Percentiles rank a stretch among this genome's conserved stretches.
These are phyloP conservation scores for Zosterops lateralis DNA, from an alignment of 2,113 vertebrate genomes.

Conservation along the genomic window DNA sequence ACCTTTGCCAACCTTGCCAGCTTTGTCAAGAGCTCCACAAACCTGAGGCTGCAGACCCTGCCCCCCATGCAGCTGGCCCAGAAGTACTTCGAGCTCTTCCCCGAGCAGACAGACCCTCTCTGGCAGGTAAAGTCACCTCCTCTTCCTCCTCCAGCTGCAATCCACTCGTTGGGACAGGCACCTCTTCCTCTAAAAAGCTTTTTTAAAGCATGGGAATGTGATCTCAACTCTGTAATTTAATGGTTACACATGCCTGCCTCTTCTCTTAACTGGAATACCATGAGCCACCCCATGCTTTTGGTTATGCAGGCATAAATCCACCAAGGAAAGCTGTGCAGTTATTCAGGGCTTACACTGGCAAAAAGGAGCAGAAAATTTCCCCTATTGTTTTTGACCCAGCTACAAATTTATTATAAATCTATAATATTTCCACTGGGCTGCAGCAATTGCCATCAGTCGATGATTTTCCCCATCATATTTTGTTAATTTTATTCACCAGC, in stretches of 20 bases:
- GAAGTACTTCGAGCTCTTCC: constrained; percentile 96
- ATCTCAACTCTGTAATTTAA: neutral
- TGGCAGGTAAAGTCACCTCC: constrained; percentile 86
- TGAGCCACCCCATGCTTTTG: neutral
- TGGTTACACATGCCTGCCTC: neutral
- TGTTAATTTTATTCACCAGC: neutral
- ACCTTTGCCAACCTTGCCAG: constrained; percentile 91
- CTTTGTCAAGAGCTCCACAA: constrained; percentile 91
- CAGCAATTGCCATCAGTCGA: neutral
- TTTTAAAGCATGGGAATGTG: neutral
- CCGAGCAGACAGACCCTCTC: constrained; percentile 90
- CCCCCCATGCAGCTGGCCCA: constrained; percentile 88
- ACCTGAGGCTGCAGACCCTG: constrained; percentile 86
- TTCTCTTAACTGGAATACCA: neutral
- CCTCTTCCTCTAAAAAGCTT: neutral
- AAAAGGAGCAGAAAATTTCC: neutral
- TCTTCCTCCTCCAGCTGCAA: neutral
- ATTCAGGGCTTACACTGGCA: neutral
- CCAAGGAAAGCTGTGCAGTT: neutral
- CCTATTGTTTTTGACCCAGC: neutral
- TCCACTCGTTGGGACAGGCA: accelerated
- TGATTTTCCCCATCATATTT: neutral
- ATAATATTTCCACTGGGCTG: neutral
- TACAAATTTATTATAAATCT: neutral
- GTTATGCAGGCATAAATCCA: neutral